Percentiles rank a stretch among this genome's conserved stretches.
Evolutionary conservation across 2,888 invertebrate genomes (phyloP).

Genomic region (Zaprionus lineosus): DNA sequence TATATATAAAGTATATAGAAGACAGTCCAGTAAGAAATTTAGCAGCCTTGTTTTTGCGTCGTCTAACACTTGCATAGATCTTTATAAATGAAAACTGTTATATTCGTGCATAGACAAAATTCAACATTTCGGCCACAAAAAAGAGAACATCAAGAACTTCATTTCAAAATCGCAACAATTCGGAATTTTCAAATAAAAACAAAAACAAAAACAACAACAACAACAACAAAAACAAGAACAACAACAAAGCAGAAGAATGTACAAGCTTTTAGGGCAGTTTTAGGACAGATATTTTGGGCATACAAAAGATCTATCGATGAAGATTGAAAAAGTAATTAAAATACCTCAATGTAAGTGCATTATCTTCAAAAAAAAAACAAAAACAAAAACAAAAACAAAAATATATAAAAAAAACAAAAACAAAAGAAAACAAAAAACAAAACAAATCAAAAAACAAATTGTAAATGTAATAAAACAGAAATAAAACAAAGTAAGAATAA

Average conservation of each 20-base stretch:
- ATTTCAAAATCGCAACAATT: too few species aligned
- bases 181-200: constrained; percentile 39
- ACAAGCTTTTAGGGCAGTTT: constrained; percentile 49
- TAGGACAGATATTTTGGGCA: constrained; percentile 33
- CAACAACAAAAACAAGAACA: constrained; percentile 7
- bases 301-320: constrained; percentile 49
- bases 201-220: constrained; percentile 22
- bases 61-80: constrained; percentile 71
- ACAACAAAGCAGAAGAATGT: constrained; percentile 10
- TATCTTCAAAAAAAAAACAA: constrained; percentile 67
- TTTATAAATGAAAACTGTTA: constrained; percentile 49
- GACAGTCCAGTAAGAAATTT: not conserved
- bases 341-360: constrained; percentile 77
- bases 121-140: constrained; percentile 65
- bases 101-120: constrained; percentile 47
- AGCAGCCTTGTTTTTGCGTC: constrained; percentile 30
- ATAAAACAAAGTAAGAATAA: constrained; percentile 9
- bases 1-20: constrained; percentile 9
- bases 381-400: constrained; percentile 12
- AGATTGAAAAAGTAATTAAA: constrained; percentile 79
- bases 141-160: too few species aligned
- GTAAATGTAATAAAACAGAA: constrained; percentile 29
- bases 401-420: constrained; percentile 12
- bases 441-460: constrained; percentile 14
- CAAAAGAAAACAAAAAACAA: constrained; percentile 12